Evolutionary conservation across 1,140 invertebrate genomes (phyloP).

Genomic region (Solenopsis fugax): DNA sequence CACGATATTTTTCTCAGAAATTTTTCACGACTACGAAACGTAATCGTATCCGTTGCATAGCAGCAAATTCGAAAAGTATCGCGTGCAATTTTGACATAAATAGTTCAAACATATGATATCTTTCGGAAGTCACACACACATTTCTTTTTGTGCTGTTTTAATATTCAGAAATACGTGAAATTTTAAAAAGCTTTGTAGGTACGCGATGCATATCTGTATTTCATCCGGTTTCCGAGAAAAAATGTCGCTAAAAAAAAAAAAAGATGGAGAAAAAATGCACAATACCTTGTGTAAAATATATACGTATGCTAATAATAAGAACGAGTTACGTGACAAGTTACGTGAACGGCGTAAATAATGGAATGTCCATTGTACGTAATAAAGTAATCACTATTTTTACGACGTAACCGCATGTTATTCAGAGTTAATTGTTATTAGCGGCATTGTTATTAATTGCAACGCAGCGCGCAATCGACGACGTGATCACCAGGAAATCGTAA

Average conservation of each 20-base stretch:
- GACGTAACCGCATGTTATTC: neutral
- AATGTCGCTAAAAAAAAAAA: neutral
- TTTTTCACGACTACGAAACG: neutral
- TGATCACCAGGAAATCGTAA: neutral
- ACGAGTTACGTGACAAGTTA: neutral
- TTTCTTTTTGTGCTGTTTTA: neutral
- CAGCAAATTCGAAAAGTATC: neutral
- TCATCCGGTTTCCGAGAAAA: neutral
- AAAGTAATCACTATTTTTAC: neutral
- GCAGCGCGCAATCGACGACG: neutral
- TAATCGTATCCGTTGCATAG: neutral
- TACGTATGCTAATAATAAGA: neutral
- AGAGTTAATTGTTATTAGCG: neutral
- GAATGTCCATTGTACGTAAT: neutral
- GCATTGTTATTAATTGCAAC: neutral
- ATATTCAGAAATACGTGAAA: neutral
- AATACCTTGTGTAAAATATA: neutral
- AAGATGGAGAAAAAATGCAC: neutral
- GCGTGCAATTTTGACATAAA: neutral
- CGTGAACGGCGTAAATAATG: neutral
- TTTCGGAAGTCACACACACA: neutral
- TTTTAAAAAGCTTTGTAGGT: neutral
- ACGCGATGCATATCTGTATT: neutral
- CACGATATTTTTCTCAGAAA: conserved; percentile 1
- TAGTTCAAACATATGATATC: neutral